Base-by-base conservation (phyloP, 2,888 invertebrate genomes). In the Conus canariensis region DNA sequence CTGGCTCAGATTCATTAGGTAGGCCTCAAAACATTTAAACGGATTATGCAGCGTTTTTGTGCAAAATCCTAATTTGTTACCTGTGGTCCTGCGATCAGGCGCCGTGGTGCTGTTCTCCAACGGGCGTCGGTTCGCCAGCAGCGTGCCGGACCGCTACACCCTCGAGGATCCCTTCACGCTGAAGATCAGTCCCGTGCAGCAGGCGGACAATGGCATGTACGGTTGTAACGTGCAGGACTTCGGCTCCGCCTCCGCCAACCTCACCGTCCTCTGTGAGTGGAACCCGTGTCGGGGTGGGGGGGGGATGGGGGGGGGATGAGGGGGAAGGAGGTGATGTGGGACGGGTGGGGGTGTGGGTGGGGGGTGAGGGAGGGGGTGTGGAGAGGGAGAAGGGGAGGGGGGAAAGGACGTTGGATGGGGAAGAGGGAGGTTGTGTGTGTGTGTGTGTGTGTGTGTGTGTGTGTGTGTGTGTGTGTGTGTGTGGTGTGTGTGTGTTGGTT, bases 181-280 rank as follows among this genome's bases (percentile, higher is more conserved):
- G 45, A 90, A 91, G 22, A 94, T 94, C 86, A 89, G 87, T 3
- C 92, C 93, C 91, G 92, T 93, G 10, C 87, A 89, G 80, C 87
- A 91, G 64, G 89, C 25, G 22, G 94, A 94, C 82, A 93, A 93
- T 56, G 92, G 92, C 12, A 87, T 88, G 12, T 94, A 91, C 85
- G 91, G 92, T 7, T 94, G 94, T 90, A 90, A 88, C 74, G 91
- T 93, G n/a, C 92, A 92, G 88, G 90, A 90, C 90, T 92, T 92
- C 89, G 93, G 92, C 77, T 58, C 90, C 16, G 92, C 90, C 12
- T 89, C 93, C 74, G 94, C 93, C 7, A 91, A 90, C 87, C 88
- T 94, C 14, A 93, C 92, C 80, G 94, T 94, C 70, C 89, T 92
- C 88, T 91, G 94, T 94, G 92, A 93, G 93, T 93, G 45, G 60